Percentiles rank a stretch among this genome's conserved stretches.
These are phyloP conservation scores for Campylomormyrus numenius DNA, from an alignment of 2,113 vertebrate species.

Conservation along the genomic window DNA sequence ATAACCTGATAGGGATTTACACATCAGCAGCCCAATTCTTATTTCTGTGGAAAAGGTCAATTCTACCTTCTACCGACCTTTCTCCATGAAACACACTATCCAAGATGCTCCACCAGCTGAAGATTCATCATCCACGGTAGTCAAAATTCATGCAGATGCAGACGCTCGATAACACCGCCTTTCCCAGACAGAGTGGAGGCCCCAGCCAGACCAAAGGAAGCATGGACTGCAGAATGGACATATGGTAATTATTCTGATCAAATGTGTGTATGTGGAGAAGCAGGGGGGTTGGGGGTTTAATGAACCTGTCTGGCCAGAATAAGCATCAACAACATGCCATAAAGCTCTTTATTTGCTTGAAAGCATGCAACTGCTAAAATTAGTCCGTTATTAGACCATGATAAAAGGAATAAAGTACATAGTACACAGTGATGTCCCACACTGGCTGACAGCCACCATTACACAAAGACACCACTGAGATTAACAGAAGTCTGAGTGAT, in stretches of 20 bases:
- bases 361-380: not conserved
- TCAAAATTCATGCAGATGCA: not conserved
- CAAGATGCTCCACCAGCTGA: not conserved
- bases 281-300: not conserved
- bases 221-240: not conserved
- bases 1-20: not conserved
- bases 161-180: not conserved
- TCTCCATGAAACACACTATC: not conserved
- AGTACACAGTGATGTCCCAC: not conserved
- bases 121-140: not conserved
- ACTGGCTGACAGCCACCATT: not conserved
- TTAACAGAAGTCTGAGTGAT: not conserved
- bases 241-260: not conserved
- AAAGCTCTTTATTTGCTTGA: constrained; percentile 18
- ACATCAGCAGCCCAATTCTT: not conserved
- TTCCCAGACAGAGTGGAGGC: not conserved
- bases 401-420: not conserved
- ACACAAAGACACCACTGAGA: not conserved
- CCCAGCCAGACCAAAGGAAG: not conserved
- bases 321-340: not conserved
- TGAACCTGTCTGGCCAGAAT: not conserved
- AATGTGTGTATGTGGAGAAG: not conserved
- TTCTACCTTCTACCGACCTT: not conserved
- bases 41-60: not conserved
- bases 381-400: not conserved